phyloP scores from a whole-genome alignment of 2,113 vertebrate species.

The Thalassoma bifasciatum region DNA sequence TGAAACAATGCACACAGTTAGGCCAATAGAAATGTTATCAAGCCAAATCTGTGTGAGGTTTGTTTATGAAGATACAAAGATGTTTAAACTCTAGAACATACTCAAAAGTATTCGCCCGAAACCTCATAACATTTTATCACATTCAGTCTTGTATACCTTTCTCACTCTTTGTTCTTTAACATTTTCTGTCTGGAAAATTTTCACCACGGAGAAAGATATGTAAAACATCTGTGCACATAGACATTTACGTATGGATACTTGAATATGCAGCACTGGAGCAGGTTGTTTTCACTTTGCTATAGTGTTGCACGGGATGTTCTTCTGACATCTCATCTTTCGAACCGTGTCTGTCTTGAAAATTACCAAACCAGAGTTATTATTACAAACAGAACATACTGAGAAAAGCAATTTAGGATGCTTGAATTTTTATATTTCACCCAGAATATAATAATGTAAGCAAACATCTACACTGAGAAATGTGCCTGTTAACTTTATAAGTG shows the following conservation, averaged over 20 bases:
- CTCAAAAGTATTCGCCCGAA: not conserved
- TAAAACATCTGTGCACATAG: slow-evolving; percentile 15
- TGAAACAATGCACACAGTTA: not conserved
- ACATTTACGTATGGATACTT: slow-evolving; percentile 26
- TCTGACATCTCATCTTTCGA: slow-evolving; percentile 20
- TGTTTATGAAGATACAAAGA: not conserved
- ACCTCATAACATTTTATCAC: not conserved
- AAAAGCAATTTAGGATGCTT: slow-evolving; percentile 30
- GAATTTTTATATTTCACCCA: slow-evolving; percentile 34
- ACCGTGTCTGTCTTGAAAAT: slow-evolving; percentile 10
- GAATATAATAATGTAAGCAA: slow-evolving; percentile 53
- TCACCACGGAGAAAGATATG: not conserved
- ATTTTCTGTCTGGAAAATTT: not conserved
- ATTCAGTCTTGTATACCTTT: not conserved
- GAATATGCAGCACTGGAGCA: slow-evolving; percentile 35
- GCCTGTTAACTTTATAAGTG: slow-evolving; percentile 53
- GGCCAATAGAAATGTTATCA: not conserved
- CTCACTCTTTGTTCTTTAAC: not conserved
- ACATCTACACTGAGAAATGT: slow-evolving; percentile 54
- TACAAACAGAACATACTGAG: slow-evolving; percentile 21
- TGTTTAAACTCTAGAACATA: not conserved
- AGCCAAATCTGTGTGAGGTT: not conserved
- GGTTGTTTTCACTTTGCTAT: slow-evolving; percentile 13
- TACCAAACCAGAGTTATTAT: slow-evolving; percentile 20
- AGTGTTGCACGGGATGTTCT: slow-evolving; percentile 19